Evolutionary conservation across 2,888 invertebrate species (phyloP), one percentile per base, ranked within the genome.

Genomic region (Stenolophus ochropezus): DNA sequence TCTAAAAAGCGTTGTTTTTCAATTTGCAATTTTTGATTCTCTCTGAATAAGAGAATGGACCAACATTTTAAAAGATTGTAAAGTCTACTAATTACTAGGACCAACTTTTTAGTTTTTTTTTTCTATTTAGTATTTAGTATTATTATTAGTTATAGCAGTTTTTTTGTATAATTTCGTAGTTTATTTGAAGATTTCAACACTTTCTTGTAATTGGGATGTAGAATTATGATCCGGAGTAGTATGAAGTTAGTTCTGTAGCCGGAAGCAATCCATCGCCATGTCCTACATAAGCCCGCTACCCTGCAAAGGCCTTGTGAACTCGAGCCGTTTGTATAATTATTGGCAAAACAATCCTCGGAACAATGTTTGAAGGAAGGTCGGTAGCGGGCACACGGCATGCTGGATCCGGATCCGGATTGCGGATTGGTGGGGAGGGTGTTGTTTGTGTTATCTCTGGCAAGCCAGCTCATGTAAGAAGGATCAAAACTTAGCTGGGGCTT

Each of bases 361-460:
- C 74, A 81, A 49, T 81, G 80, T 81, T 81, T 81, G 80, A 81
- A 58, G 73, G 56, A 25, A 23, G 79, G 25, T 69, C 25, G 47
- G 69, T 77, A 42, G 33, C 33, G 8, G 33, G 42, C 21, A 79
- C 65, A 78, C 65, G 61, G 65, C n/a, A 33, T 42, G 42, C 61
- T 21, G 61, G 61, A 78, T 51, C 27, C 18, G 33, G 33, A 42
- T 42, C 33, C 33, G 42, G 58, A 76, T 76, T 4, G 51, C 23
- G 53, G 42, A 18, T 42, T 42, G 33, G 73, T 49, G 49, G 18
- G 74, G 27, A 81, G 81, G 75, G 81, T 81, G 81, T 81, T 81
- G 80, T 80, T 81, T 74, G 81, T 81, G 81, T 81, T 81, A 81
- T 81, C 81, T 81, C 81, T 81, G 81, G 81, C 75, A 75, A 75